Base-by-base conservation (phyloP, 35 echinoderm and acorn worm species). In the Ophiothrix spiculata region DNA sequence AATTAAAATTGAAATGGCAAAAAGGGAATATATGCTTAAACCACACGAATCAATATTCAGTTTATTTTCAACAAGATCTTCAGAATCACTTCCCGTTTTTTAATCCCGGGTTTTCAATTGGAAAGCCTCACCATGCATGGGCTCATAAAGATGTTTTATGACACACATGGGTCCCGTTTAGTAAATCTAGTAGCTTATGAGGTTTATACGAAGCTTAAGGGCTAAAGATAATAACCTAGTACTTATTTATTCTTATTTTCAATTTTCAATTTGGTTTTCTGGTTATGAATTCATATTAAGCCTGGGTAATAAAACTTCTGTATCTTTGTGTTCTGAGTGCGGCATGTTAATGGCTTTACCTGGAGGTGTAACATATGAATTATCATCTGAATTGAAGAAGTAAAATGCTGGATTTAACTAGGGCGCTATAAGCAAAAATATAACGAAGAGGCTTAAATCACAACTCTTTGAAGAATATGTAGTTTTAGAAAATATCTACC, bases 281-380 rank as follows among this genome's bases (percentile, higher is more conserved):
- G 60, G 60, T 69, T 69, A 69, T 69, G 60, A 69, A 69, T 69
- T 69, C 60, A 49, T 69, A 69, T 69, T 69, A 69, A 69, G 60
- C 60, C 60, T 69, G 60, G 42, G 42, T 69, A 69, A 69, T 69
- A 10, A 10, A 69, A 69, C 60, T 25, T 69, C 16, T 69, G 60
- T 69, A 49, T 69, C 60, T 69, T 28, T 69, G 6, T 10, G 60
- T 28, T 69, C 25, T 25, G 60, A 69, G 60, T n/a, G 60, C 60
- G 60, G 60, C 25, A 69, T 69, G 16, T 69, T 69, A 28, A 69
- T 69, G 60, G 23, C 60, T 69, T 69, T 10, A 2, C 60, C 10
- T n/a, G 4, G 6, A 69, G 60, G 60, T 69, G 17, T 69, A 69
- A n/a, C 17, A 25, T 69, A 25, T 28, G 25, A 69, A 69, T 69